These are phyloP conservation scores for Rachycentron canadum DNA, from an alignment of 2,797 vertebrate genomes.

Conservation along the genomic window DNA sequence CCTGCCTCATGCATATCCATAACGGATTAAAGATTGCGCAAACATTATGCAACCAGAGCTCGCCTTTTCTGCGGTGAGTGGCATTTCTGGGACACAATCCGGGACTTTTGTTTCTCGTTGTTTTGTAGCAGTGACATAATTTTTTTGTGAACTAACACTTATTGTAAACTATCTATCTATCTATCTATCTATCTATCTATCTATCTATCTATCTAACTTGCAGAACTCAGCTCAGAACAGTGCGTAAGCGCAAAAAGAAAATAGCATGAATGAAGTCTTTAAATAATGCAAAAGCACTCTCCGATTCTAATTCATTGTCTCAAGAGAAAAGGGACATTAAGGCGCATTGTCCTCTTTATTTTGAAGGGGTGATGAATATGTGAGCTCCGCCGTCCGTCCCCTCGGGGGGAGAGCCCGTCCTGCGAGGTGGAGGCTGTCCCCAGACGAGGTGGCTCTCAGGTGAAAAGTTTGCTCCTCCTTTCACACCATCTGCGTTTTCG, in stretches of 20 bases:
- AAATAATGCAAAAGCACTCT: conserved; percentile 70
- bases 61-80: conserved; percentile 57
- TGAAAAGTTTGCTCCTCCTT: conserved; percentile 82
- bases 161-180: not conserved
- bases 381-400: conserved; percentile 84
- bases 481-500: conserved; percentile 31
- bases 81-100: conserved; percentile 77
- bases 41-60: conserved; percentile 74
- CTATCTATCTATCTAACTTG: conserved; percentile 7
- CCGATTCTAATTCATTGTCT: conserved; percentile 76
- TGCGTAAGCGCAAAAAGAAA: conserved; percentile 51
- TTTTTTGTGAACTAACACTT: conserved; percentile 12
- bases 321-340: conserved; percentile 77
- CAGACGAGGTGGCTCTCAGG: conserved; percentile 86
- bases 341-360: conserved; percentile 88
- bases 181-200: conserved; percentile 10
- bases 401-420: conserved; percentile 81
- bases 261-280: conserved; percentile 54
- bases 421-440: conserved; percentile 80
- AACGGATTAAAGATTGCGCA: conserved; percentile 75
- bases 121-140: not conserved
- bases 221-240: not conserved
- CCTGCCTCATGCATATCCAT: conserved; percentile 73
- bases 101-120: conserved; percentile 30
- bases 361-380: conserved; percentile 83